Percentiles rank a stretch among this genome's conserved stretches.
phyloP scores from a whole-genome alignment of 2,113 vertebrate species.

The Prinia subflava region DNA sequence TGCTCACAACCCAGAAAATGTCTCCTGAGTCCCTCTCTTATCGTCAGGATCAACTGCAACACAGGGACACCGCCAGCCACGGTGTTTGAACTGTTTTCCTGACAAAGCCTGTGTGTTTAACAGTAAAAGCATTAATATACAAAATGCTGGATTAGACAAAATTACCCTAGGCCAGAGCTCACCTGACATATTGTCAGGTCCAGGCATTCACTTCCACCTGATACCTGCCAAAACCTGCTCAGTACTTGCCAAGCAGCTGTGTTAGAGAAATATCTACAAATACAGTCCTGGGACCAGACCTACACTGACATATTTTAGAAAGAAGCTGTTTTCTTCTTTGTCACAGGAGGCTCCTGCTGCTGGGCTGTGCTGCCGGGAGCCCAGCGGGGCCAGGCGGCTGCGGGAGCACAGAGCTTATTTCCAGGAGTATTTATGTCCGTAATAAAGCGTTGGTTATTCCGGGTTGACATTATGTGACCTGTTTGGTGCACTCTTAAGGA shows the following conservation, averaged over 20 bases:
- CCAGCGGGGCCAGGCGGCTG: neutral
- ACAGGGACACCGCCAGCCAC: too few relatives aligned
- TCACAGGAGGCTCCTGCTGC: neutral
- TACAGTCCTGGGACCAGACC: neutral
- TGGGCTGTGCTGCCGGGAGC: neutral
- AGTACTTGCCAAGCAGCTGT: neutral
- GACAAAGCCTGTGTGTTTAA: neutral
- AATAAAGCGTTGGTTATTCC: neutral
- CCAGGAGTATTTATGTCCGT: neutral
- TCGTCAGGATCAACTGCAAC: too few relatives aligned
- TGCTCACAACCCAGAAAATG: too few relatives aligned
- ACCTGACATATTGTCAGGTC: neutral
- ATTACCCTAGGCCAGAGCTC: neutral
- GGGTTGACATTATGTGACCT: neutral
- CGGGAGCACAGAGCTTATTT: neutral
- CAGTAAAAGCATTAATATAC: neutral
- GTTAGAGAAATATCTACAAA: neutral
- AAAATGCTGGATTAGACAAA: neutral
- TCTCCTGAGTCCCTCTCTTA: too few relatives aligned
- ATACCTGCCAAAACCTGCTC: neutral
- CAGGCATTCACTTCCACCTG: neutral
- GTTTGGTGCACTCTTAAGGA: slow-evolving; percentile 6
- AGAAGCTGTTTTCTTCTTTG: neutral
- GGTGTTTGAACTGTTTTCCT: neutral
- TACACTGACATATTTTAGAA: neutral